Evolutionary conservation across 2,888 invertebrate species (phyloP), one percentile per base, ranked within the genome.

Genomic region (Epinotia ramella): DNA sequence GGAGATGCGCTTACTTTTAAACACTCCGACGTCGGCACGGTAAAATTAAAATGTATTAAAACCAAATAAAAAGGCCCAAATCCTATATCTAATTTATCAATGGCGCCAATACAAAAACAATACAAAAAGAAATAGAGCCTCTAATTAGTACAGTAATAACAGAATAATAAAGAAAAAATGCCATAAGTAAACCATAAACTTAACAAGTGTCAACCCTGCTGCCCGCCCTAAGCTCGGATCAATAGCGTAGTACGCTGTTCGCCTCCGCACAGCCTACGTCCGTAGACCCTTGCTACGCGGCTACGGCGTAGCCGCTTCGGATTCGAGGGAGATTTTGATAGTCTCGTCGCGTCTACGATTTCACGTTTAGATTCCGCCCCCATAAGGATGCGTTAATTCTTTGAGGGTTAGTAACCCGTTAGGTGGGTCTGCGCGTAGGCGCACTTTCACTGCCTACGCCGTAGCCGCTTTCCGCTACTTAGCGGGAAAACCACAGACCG

Each of bases 241-340:
- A 71, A 71, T 71, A 71, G 82, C 80, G 73, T 62, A 49, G 79
- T 83, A 81, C 84, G 79, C 79, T 85, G 83, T 28, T 80, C 84
- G 88, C 87, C 85, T 79, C 85, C 86, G 88, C 86, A 72, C 80
- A 66, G 68, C 71, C 77, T 68, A 60, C 77, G 62, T 62, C 74
- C 63, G 76, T 66, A 46, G 75, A 60, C 33, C 60, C 46, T 64
- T 66, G 65, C 71, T 70, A 71, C 71, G 75, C 46, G 60, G 69
- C 74, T 69, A 69, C 69, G 74, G 53, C 53, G 53, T 53, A 53
- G 53, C 53, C 16, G 53, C 53, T 53, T n/a, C 53, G 53, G 40
- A n/a, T 7, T 49, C 53, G 53, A 69, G n/a, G 46, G 57, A 20
- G 49, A 59, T 56, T 56, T 74, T 60, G 33, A 65, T 76, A 44